These are phyloP conservation scores for Isoperla grammatica DNA, from an alignment of 2,888 invertebrate genomes.

Conservation along the genomic window DNA sequence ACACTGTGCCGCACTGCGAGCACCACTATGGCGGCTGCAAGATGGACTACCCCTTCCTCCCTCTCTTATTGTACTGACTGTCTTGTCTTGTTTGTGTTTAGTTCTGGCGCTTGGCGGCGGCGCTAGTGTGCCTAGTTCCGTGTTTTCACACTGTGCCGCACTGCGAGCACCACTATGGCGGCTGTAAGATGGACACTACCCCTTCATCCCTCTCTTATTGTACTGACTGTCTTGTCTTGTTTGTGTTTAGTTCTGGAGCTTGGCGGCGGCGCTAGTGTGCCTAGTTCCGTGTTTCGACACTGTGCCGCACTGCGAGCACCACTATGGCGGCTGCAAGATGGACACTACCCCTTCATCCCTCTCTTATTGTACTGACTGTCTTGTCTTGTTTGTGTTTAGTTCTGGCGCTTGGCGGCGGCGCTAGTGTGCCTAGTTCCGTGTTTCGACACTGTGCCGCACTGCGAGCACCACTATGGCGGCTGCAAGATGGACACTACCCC, in stretches of 20 bases:
- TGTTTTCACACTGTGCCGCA: slow-evolving; percentile 19
- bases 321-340: slow-evolving; percentile 26
- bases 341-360: slow-evolving; percentile 59
- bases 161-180: slow-evolving; percentile 28
- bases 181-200: slow-evolving; percentile 35
- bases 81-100: no score
- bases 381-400: no score
- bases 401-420: no score
- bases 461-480: slow-evolving; percentile 27
- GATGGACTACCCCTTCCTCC: slow-evolving; percentile 54
- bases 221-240: no score
- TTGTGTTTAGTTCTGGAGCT: background rate
- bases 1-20: slow-evolving; percentile 25
- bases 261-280: background rate
- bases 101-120: no score
- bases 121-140: background rate
- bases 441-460: slow-evolving; percentile 21
- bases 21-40: slow-evolving; percentile 26
- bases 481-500: slow-evolving; percentile 38
- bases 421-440: slow-evolving; percentile 1
- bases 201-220: slow-evolving; percentile 67
- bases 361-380: no score
- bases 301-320: slow-evolving; percentile 26
- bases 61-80: no score
- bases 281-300: background rate